Base-by-base conservation (phyloP, 2,113 vertebrate species). In the Cairina moschata region DNA sequence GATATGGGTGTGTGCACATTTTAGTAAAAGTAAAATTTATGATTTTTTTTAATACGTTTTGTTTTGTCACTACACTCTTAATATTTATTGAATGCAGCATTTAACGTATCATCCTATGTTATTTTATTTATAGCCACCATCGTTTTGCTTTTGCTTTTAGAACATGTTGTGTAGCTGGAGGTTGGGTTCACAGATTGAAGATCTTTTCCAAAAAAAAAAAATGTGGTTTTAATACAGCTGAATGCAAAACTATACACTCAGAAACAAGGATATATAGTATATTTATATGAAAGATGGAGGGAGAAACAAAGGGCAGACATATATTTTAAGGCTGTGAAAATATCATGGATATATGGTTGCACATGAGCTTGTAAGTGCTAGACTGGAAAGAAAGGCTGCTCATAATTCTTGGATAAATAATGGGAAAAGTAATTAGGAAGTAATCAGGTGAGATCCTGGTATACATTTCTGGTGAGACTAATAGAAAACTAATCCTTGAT, bases 401-500 rank as follows among this genome's bases (percentile, higher is more conserved):
- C 69, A 50, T 81, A 16, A 54, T 75, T 81, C 0, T 2, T 1
- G 12, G 8, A 81, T 74, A 92, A 92, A 84, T 71, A 71, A 86
- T 50, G 10, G 52, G 9, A 67, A 86, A 86, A 67, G 9, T 77
- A 81, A 91, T 87, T 82, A 81, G 76, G 62, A 80, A 80, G n/a
- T 48, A 77, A 15, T 74, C 34, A 80, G 12, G 18, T 86, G 36
- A 86, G 17, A 88, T 22, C 20, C n/a, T 74, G 11, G 6, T 58
- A 17, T 42, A 74, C 32, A 83, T 28, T 38, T 88, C 9, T 26
- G 25, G 4, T 59, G 59, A 77, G 55, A 46, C 56, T 93, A 90
- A 86, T 69, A 69, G 44, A 67, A 88, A 93, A 86, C 11, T 74
- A 90, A 88, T 86, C 34, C 40, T 83, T 90, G 54, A 74, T 81